These are phyloP conservation scores for Crocuta crocuta DNA, from an alignment of 2,113 vertebrate species.

Conservation along the genomic window DNA sequence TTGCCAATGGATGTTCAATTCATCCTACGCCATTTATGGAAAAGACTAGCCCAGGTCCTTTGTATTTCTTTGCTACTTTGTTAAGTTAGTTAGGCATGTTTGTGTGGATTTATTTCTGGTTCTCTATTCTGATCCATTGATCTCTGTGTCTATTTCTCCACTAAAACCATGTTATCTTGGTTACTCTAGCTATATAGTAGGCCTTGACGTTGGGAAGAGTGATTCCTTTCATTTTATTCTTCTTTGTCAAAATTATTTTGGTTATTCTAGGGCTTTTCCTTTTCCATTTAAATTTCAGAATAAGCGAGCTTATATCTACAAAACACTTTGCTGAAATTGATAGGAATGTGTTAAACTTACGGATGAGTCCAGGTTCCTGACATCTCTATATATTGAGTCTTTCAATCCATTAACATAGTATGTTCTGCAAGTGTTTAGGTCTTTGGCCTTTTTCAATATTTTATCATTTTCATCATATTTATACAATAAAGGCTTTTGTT, in stretches of 20 bases:
- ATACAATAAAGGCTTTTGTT: not conserved
- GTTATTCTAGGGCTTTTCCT: not conserved
- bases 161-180: not conserved
- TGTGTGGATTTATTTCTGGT: not conserved
- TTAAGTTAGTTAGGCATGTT: not conserved
- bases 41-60: not conserved
- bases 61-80: not conserved
- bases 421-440: not conserved
- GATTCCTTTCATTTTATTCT: not conserved
- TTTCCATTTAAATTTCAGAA: not conserved
- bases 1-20: not conserved
- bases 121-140: not conserved
- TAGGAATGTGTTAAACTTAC: not conserved
- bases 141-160: not conserved
- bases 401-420: not conserved
- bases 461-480: not conserved
- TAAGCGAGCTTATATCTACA: not conserved
- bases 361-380: not conserved
- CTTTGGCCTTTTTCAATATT: not conserved
- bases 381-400: not conserved
- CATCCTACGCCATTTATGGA: not conserved
- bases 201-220: not conserved
- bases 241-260: not conserved
- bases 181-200: not conserved
- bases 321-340: not conserved